A percentile compares a stretch with the other conserved stretches of the same genome.
phyloP scores from a whole-genome alignment of 2,113 vertebrate species.

The Odocoileus hemionus region DNA sequence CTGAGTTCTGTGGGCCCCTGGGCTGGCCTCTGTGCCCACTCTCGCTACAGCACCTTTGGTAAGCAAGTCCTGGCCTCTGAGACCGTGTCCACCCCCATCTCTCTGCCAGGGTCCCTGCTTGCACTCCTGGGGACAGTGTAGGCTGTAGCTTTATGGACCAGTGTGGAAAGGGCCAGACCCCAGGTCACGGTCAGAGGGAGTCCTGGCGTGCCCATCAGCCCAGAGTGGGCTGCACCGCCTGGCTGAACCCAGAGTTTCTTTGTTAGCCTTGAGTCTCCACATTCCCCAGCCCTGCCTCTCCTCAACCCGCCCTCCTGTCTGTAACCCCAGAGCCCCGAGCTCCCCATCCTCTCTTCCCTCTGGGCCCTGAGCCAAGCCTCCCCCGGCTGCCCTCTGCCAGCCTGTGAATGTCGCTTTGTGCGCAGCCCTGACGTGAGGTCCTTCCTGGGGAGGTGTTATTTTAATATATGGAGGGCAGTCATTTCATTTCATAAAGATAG shows the following conservation, averaged over 20 bases:
- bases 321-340: constrained; percentile 24
- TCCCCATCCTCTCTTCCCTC: constrained; percentile 59
- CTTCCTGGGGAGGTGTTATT: constrained; percentile 83
- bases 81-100: background rate
- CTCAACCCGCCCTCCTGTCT: constrained; percentile 33
- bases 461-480: constrained; percentile 82
- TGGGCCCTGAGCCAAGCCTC: constrained; percentile 76
- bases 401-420: constrained; percentile 80
- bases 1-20: background rate
- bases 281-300: background rate
- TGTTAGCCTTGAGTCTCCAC: background rate
- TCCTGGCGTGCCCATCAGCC: background rate
- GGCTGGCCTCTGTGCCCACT: background rate
- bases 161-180: background rate
- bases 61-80: background rate
- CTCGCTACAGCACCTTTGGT: background rate
- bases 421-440: constrained; percentile 68
- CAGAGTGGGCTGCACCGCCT: fast-evolving
- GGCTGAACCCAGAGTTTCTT: constrained; percentile 22
- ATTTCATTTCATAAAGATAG: constrained; percentile 83
- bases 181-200: background rate
- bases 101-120: background rate
- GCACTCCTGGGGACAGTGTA: background rate
- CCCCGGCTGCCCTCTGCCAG: constrained; percentile 70
- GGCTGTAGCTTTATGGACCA: background rate